Base-by-base conservation (phyloP, 2,888 invertebrate genomes). In the Arrhopalites spinosus region DNA sequence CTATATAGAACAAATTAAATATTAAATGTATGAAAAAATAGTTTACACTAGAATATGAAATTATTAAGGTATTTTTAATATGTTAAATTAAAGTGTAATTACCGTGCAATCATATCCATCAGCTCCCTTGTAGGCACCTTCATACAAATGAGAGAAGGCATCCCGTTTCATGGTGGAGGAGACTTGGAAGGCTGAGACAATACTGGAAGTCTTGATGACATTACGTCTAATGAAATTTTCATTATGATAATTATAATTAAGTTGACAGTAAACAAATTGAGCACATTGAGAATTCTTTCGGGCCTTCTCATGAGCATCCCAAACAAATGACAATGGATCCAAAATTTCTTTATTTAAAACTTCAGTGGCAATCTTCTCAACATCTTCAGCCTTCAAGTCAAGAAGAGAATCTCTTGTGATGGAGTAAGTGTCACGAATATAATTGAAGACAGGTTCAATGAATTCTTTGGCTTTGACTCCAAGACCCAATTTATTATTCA, bases 101-200 rank as follows among this genome's bases (percentile, higher is more conserved):
- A 81, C 82, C 74, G 81, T 81, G 80, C 81, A 82, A 67, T 81
- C 81, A 63, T 78, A 79, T 20, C 82, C 81, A 23, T 78, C 81
- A 67, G 79, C 75, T 59, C 82, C 82, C 29, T 77, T 78, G 74
- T 82, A 78, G 47, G 78, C 74, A n/a, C 74, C 71, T 64, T 81
- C 81, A 70, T 81, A 82, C 15, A 82, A 63, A 47, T 75, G 69
- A 5, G 81, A 80, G 61, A 82, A 82, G 7, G 80, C 80, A 56
- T 81, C 80, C 27, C 79, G 76, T 56, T 80, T 79, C 78, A 80
- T 80, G 0, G 69, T 69, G n/a, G 77, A 77, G 0, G 80, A 79
- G 20, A 79, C 79, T 73, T 82, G 82, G 79, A 82, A 82, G 1
- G 82, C 82, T 5, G 81, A 80, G 43, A 81, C 78, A 73, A 82